phyloP scores from a whole-genome alignment of 2,113 vertebrate species.

The Otus sunia region DNA sequence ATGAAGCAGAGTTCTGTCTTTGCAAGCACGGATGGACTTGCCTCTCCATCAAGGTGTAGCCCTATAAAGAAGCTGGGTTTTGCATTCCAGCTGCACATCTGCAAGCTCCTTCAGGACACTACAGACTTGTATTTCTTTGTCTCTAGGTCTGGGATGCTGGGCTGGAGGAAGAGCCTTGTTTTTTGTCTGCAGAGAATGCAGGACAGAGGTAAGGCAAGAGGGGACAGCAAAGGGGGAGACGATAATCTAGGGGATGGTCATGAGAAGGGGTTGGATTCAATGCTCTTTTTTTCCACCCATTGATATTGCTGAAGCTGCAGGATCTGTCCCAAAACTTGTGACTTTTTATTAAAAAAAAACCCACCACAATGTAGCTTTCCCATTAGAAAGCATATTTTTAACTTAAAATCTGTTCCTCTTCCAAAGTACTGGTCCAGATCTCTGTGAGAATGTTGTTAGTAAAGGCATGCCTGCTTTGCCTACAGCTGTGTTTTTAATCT shows the following conservation, averaged over 20 bases:
- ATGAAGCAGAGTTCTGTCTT: not conserved
- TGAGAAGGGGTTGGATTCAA: not conserved
- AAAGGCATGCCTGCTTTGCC: not conserved
- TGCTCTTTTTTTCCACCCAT: not conserved
- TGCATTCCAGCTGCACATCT: not conserved
- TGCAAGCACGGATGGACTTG: not conserved
- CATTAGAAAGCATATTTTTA: not conserved
- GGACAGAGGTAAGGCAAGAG: constrained; percentile 71
- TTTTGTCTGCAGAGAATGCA: constrained; percentile 70
- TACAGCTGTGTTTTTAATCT: not conserved
- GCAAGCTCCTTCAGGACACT: not conserved
- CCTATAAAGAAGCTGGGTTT: not conserved
- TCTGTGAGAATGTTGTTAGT: not conserved
- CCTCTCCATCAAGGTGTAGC: not conserved
- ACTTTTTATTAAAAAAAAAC: not conserved
- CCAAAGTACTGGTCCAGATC: not conserved
- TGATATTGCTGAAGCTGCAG: not conserved
- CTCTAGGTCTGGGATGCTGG: constrained; percentile 58
- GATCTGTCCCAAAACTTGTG: not conserved
- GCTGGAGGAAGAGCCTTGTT: constrained; percentile 74
- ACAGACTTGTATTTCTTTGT: not conserved
- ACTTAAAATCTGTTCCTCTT: not conserved
- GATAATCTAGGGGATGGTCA: not conserved
- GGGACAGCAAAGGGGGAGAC: not conserved
- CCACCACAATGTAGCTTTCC: not conserved